A percentile compares a stretch with the other conserved stretches of the same genome.
phyloP scores from a whole-genome alignment of 2,797 vertebrate species.

The Sphaeramia orbicularis region DNA sequence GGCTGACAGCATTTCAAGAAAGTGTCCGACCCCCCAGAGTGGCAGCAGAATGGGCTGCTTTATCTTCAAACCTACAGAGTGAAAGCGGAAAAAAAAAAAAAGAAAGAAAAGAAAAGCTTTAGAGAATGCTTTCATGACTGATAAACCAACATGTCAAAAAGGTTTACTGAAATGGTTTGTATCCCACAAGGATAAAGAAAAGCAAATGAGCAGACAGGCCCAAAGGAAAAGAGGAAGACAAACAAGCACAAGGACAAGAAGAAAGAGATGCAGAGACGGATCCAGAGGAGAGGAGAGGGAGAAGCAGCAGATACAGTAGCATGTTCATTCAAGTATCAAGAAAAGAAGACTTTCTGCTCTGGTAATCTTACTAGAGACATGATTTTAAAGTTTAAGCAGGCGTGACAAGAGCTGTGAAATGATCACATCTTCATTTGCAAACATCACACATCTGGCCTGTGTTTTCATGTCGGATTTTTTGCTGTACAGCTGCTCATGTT shows the following conservation, averaged over 20 bases:
- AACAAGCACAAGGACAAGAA: constrained; percentile 16
- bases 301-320: background rate
- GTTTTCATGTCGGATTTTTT: background rate
- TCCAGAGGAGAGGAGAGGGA: background rate
- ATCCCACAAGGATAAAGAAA: constrained; percentile 18
- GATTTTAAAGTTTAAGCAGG: background rate
- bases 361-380: background rate
- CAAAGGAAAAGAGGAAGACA: constrained; percentile 6
- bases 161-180: constrained; percentile 4
- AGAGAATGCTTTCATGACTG: constrained; percentile 29
- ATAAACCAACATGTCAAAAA: constrained; percentile 33
- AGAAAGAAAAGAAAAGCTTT: background rate
- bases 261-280: constrained; percentile 2
- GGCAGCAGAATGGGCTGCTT: constrained; percentile 15
- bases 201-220: constrained; percentile 41
- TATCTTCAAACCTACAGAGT: constrained; percentile 48
- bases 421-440: background rate
- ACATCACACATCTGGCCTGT: background rate
- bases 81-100: background rate
- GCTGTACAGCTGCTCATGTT: background rate
- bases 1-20: constrained; percentile 8
- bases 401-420: constrained; percentile 2
- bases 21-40: constrained; percentile 13
- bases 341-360: constrained; percentile 23
- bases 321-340: background rate